Conservation (phyloP, 2,113 vertebrate genomes). For the Pomatorhinus ruficollis region DNA sequence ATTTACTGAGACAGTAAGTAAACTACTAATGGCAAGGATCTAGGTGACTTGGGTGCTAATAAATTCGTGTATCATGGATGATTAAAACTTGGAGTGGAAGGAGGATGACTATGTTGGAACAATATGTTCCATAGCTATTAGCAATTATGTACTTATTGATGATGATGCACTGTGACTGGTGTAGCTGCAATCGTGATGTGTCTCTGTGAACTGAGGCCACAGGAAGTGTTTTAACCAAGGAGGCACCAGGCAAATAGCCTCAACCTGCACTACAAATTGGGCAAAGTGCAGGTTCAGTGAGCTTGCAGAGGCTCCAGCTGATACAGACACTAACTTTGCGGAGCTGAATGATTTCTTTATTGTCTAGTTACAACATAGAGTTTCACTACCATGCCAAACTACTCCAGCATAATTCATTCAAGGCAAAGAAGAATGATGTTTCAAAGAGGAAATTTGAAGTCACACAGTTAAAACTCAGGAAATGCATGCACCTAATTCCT, state of each 20-base stretch:
- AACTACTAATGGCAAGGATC: neutral
- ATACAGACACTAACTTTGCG: neutral
- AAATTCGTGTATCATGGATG: neutral
- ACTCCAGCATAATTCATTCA: neutral
- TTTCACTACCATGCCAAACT: neutral
- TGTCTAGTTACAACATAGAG: neutral
- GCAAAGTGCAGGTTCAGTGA: neutral
- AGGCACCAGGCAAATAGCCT: neutral
- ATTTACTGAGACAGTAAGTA: neutral
- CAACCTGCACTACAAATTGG: neutral
- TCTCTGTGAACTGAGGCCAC: neutral
- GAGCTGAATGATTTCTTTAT: neutral
- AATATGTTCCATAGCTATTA: neutral
- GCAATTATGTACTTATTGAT: neutral
- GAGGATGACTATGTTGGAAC: neutral
- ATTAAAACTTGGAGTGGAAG: neutral
- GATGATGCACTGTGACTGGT: neutral
- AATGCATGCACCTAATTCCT: neutral
- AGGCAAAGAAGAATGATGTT: neutral
- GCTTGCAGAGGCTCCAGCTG: neutral
- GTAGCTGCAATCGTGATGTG: neutral
- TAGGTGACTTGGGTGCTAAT: neutral
- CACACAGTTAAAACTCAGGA: neutral
- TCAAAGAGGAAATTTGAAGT: neutral
- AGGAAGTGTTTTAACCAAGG: neutral